phyloP scores from a whole-genome alignment of 2,113 vertebrate species.

The Zosterops pallidus region DNA sequence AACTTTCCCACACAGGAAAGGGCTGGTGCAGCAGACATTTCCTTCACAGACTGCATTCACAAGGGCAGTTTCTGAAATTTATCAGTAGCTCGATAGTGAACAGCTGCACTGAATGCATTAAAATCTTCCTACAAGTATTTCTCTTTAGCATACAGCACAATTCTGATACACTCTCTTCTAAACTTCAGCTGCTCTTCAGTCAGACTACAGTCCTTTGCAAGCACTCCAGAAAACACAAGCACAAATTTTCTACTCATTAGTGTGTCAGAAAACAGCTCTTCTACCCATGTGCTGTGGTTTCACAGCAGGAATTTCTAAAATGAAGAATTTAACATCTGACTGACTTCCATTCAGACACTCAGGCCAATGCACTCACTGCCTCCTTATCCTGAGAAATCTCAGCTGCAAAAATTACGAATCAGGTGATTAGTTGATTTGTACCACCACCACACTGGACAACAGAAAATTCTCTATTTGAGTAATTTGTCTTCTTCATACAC shows the following conservation, averaged over 20 bases:
- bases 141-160: not conserved
- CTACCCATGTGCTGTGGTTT: not conserved
- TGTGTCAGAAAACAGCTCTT: not conserved
- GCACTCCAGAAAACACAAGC: not conserved
- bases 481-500: not conserved
- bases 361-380: not conserved
- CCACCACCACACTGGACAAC: not conserved
- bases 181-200: not conserved
- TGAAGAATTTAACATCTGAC: not conserved
- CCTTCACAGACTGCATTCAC: not conserved
- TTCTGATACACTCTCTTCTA: not conserved
- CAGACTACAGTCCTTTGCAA: not conserved
- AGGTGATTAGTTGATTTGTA: not conserved
- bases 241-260: not conserved
- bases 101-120: not conserved
- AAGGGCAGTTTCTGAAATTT: slow-evolving; percentile 7
- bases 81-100: not conserved
- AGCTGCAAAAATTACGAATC: not conserved
- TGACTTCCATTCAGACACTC: not conserved
- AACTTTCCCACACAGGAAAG: not conserved
- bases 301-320: not conserved
- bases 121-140: not conserved
- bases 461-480: not conserved
- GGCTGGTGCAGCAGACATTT: not conserved
- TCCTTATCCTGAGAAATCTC: not conserved